These are phyloP conservation scores for Pollachius pollachius DNA, from an alignment of 2,113 vertebrate species.

Conservation along the genomic window DNA sequence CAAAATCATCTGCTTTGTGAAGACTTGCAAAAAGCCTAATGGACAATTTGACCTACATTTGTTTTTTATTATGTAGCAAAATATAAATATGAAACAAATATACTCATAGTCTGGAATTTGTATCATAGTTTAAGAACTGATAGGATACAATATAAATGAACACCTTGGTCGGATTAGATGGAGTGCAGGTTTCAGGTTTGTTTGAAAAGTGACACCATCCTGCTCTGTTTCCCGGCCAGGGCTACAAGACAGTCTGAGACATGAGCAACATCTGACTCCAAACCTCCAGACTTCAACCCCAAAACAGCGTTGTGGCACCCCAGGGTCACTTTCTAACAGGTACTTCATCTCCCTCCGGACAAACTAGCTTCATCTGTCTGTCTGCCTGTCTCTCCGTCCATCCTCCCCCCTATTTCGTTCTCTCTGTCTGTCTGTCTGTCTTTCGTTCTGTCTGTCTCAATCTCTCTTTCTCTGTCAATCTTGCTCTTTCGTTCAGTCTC, in stretches of 20 bases:
- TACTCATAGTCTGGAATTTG: too few species aligned
- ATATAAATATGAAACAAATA: too few species aligned
- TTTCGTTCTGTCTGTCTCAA: conserved; percentile 2
- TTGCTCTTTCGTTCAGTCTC: too few species aligned
- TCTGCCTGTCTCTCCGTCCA: background rate
- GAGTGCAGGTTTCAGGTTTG: background rate
- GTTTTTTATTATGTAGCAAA: too few species aligned
- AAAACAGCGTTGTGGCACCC: conserved; percentile 21
- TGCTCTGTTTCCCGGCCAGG: conserved; percentile 12
- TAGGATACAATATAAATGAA: too few species aligned
- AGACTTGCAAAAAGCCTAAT: too few species aligned
- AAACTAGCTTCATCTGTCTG: conserved; percentile 3
- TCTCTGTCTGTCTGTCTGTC: conserved; percentile 8
- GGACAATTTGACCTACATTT: too few species aligned
- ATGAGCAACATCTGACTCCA: conserved; percentile 27
- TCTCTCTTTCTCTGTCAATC: conserved; percentile 2
- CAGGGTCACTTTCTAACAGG: conserved; percentile 37
- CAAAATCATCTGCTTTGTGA: too few species aligned
- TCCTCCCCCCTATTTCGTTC: background rate
- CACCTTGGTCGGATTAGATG: too few species aligned
- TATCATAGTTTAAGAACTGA: too few species aligned
- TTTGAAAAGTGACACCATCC: background rate
- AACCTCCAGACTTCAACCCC: conserved; percentile 19
- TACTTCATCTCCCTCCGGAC: conserved; percentile 13
- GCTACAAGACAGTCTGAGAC: conserved; percentile 38